phyloP scores from a whole-genome alignment of 2,113 vertebrate genomes.

The Pedetes capensis region DNA sequence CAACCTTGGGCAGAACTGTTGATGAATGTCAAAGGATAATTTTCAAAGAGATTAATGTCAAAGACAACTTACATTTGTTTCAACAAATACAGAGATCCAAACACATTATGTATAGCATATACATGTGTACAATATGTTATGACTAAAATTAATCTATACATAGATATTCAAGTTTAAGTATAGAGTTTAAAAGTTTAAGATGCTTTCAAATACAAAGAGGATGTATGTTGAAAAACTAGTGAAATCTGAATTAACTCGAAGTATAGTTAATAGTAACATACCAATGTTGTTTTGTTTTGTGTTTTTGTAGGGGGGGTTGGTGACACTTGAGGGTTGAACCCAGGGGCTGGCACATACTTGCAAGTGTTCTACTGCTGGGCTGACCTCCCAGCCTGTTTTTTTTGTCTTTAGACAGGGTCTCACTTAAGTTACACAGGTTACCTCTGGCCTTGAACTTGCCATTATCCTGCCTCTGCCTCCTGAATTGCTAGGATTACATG shows the following conservation, averaged over 20 bases:
- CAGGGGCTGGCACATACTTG: no score
- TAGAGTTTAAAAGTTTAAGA: conserved; percentile 34
- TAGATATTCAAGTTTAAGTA: conserved; percentile 4
- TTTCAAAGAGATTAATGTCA: background rate
- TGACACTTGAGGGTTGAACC: no score
- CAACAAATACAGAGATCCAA: conserved; percentile 23
- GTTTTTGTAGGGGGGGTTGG: no score
- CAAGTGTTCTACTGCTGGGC: no score
- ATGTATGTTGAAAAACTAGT: background rate
- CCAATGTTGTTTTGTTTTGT: background rate
- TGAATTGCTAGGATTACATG: no score
- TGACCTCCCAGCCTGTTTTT: no score
- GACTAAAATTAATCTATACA: conserved; percentile 11
- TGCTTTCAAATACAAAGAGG: conserved; percentile 21
- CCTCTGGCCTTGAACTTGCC: no score
- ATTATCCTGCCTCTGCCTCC: no score
- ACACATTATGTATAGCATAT: background rate
- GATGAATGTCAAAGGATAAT: conserved; percentile 28
- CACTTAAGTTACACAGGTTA: no score
- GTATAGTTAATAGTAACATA: background rate
- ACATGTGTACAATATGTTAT: background rate
- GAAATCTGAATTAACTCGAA: background rate
- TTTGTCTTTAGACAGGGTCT: no score
- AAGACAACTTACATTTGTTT: conserved; percentile 37
- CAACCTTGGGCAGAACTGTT: conserved; percentile 12